Evolutionary conservation across 1,140 invertebrate species (phyloP), one percentile per base, ranked within the genome.

Genomic region (Drepana arcuata): DNA sequence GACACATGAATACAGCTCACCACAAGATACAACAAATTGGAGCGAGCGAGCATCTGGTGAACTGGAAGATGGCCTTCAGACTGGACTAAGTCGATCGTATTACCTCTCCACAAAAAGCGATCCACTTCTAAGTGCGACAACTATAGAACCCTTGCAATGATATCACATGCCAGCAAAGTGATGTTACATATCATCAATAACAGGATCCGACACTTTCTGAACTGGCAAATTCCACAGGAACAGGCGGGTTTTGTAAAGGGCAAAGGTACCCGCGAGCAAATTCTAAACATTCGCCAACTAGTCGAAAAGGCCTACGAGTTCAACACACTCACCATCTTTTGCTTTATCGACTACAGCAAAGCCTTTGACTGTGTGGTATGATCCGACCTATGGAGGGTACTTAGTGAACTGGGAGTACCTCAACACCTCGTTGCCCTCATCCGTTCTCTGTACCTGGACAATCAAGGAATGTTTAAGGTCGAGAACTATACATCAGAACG

Each of bases 311-410:
- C 7, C 6, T 39, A 29, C 1, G 11, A 29, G 11, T 28, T 30
- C 11, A 25, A 39, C 13, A 26, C 7, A 38, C 16, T 16, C 21
- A 2, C 10, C n/a, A 16, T 29, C 9, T 11, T 18, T n/a, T n/a
- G 10, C 11, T 21, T 39, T 11, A 15, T 21, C 9, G 26, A 28
- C n/a, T 32, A 39, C 18, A 18, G 9, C 2, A 39, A 39, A 14
- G 30, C 30, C 14, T 32, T 32, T 32, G 15, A 32, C 16, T 32
- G 30, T 10, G 30, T 32, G 7, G 14, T 4, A 2, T 32, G 14
- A 16, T 9, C 10, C 7, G 7, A 9, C 5, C 11, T 25, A 25
- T 35, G 7, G 28, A 10, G n/a, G 1, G 10, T 35, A n/a, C 5
- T 14, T 6, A 14, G 3, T 5, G 18, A 35, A n/a, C 7, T 25